Evolutionary conservation across 2,797 vertebrate genomes (phyloP).

Genomic region (Betta splendens): DNA sequence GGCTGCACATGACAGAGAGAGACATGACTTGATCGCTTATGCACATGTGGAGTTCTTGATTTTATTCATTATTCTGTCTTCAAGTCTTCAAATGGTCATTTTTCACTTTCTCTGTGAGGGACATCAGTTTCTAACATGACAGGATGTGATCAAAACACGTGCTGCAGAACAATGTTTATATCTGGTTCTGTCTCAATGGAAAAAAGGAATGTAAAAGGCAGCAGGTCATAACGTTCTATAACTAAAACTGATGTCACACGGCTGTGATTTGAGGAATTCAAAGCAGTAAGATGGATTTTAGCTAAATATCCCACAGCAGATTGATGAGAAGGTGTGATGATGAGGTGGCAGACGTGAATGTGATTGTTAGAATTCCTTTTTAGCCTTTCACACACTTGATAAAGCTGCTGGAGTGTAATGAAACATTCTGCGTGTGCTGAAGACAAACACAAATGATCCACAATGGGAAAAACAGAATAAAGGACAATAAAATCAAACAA

Average conservation of each 20-base stretch:
- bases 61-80: constrained; percentile 4
- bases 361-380: constrained; percentile 5
- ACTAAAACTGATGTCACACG: constrained; percentile 13
- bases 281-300: constrained; percentile 23
- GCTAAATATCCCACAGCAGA: constrained; percentile 3
- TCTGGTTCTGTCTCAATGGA: constrained; percentile 6
- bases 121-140: constrained; percentile 6
- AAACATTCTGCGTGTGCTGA: neutral
- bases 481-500: neutral
- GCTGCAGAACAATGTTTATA: constrained; percentile 1
- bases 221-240: constrained; percentile 12
- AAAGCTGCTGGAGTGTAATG: neutral
- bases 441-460: neutral
- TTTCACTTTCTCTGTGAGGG: constrained; percentile 9
- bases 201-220: constrained; percentile 2
- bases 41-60: constrained; percentile 13
- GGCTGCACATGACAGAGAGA: constrained; percentile 80
- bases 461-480: neutral
- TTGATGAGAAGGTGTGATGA: constrained; percentile 1
- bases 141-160: constrained; percentile 26
- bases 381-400: neutral
- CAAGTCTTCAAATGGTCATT: constrained; percentile 15
- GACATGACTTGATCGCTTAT: constrained; percentile 3
- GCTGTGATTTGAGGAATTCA: constrained; percentile 13
- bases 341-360: constrained; percentile 16